Conservation (phyloP, 92 coral and sea anemone genomes). For the Palythoa caribaeorum region DNA sequence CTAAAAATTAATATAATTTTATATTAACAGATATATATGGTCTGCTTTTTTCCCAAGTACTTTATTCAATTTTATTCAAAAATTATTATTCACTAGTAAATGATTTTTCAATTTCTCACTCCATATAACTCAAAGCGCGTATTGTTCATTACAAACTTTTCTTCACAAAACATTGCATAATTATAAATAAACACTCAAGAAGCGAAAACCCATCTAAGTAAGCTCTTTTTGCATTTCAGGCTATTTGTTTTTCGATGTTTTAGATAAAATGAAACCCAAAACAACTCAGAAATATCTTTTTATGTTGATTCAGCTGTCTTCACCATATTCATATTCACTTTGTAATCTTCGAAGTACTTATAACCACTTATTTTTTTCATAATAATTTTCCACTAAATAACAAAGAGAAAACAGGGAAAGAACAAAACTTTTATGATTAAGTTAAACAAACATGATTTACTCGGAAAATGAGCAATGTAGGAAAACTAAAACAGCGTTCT, state of each 20-base stretch:
- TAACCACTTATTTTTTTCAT: neutral
- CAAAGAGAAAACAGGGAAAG: neutral
- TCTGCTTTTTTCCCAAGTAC: too few species aligned
- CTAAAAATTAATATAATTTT: too few species aligned
- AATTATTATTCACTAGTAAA: too few species aligned
- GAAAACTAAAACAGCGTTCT: neutral
- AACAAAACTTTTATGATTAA: neutral
- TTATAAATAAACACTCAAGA: neutral
- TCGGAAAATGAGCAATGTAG: neutral
- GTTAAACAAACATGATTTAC: neutral
- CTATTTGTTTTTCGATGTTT: neutral
- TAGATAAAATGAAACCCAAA: neutral
- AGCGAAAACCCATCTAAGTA: neutral
- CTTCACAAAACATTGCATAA: neutral
- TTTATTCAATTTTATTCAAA: too few species aligned
- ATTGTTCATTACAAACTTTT: neutral
- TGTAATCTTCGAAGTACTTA: neutral
- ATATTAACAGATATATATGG: too few species aligned
- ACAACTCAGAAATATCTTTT: neutral
- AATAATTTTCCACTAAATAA: conserved; percentile 20
- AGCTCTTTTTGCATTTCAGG: neutral
- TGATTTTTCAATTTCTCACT: too few species aligned
- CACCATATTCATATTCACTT: neutral
- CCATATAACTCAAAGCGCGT: too few species aligned
- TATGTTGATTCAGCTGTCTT: neutral